Evolutionary conservation across 2,888 invertebrate species (phyloP), one percentile per base, ranked within the genome.

Genomic region (Cryptophagus acutangulus): DNA sequence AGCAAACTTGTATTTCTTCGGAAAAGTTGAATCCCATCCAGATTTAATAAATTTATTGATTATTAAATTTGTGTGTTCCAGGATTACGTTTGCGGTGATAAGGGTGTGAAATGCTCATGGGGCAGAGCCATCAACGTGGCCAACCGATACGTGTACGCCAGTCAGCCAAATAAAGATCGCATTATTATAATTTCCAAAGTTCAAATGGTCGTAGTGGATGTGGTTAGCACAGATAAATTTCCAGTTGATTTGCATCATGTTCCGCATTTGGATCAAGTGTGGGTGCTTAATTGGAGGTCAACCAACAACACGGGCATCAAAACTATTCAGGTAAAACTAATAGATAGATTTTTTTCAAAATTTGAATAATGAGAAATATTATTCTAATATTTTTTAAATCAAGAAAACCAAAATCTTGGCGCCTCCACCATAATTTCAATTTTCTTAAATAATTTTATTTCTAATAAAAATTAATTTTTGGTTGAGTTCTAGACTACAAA

Each of bases 71-170:
- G n/a, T 26, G 26, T 26, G 3, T 26, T 12, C 12, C 56, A 79
- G 75, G 81, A 82, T 59, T 79, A 79, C 57, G 80, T 83, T 15
- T 85, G 84, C 59, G 82, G 82, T n/a, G 78, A 79, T 54, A 78
- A 81, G 60, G 79, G 73, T 41, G 72, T 75, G 17, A 73, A 75
- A 47, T 86, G 86, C 64, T 75, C 76, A 35, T 85, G 85, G 86
- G 84, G 84, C 2, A 71, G 76, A 12, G 81, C 83, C 9, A 78
- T 84, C 48, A 81, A 81, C 58, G 82, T 85, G 3, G 79, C 78
- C 30, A 78, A 82, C 61, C 71, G 79, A 47, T 84, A 82, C 62
- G 78, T 85, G 16, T 86, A 84, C 62, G 81, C 79, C 10, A 79
- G 79, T 1, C 86, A 86, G 63, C 84, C 86, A 4, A 73, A 74